These are phyloP conservation scores for Cheilosia variabilis DNA, from an alignment of 2,888 invertebrate species.

Conservation along the genomic window DNA sequence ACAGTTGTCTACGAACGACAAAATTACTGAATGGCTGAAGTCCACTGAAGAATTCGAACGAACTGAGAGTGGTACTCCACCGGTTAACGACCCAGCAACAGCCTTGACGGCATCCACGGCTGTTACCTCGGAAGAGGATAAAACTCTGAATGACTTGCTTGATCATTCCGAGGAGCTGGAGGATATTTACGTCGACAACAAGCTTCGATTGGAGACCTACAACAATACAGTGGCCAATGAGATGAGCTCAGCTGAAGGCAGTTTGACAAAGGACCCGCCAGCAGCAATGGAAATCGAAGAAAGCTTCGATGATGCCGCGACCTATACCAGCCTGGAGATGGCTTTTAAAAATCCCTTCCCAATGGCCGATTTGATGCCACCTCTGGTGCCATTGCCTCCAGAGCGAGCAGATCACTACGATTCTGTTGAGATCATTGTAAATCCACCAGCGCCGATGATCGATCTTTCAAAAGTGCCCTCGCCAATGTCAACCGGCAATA, in stretches of 20 bases:
- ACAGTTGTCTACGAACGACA: conserved; percentile 79
- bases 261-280: conserved; percentile 75
- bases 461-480: conserved; percentile 81
- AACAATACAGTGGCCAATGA: conserved; percentile 81
- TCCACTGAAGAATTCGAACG: conserved; percentile 81
- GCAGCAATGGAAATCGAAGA: conserved; percentile 85
- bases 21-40: conserved; percentile 83
- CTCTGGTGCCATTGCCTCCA: conserved; percentile 80
- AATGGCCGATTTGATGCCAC: conserved; percentile 85
- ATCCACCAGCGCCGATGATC: conserved; percentile 84
- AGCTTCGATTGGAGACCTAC: conserved; percentile 85
- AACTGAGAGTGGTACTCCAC: conserved; percentile 80
- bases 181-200: conserved; percentile 91
- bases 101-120: conserved; percentile 77
- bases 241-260: conserved; percentile 78
- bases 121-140: conserved; percentile 84
- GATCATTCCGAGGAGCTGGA: conserved; percentile 92
- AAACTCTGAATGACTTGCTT: conserved; percentile 88
- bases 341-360: conserved; percentile 93
- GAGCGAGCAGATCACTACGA: conserved; percentile 84
- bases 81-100: conserved; percentile 76
- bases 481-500: conserved; percentile 54
- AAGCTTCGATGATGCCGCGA: conserved; percentile 90
- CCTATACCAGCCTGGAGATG: conserved; percentile 92
- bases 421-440: conserved; percentile 82